Percentiles rank a stretch among this genome's conserved stretches.
Conservation (phyloP, 2,888 invertebrate genomes). For the Bombylius major region DNA sequence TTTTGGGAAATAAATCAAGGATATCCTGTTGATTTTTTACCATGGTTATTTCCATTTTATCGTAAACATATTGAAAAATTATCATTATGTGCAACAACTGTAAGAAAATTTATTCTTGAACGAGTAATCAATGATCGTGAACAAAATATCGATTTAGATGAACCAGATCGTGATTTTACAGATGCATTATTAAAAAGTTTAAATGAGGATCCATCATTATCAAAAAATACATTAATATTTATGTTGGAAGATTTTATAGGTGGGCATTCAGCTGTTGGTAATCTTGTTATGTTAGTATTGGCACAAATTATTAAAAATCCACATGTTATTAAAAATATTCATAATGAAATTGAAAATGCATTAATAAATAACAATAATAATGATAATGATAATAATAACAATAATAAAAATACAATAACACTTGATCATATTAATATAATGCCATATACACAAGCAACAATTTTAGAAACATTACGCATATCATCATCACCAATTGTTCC, state of each 20-base stretch:
- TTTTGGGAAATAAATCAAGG: conserved; percentile 89
- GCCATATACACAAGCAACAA: conserved; percentile 70
- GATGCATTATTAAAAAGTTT: conserved; percentile 64
- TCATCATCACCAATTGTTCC: conserved; percentile 84
- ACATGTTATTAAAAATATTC: conserved; percentile 50
- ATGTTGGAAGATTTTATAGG: conserved; percentile 80
- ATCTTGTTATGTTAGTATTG: conserved; percentile 64
- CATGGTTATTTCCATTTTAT: conserved; percentile 67
- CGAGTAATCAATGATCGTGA: conserved; percentile 48
- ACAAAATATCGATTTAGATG: conserved; percentile 38
- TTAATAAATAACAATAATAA: conserved; percentile 35
- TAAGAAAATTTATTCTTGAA: conserved; percentile 59
- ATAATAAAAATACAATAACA: conserved; percentile 42
- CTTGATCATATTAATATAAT: conserved; percentile 52
- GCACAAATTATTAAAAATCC: conserved; percentile 56
- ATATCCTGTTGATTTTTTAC: conserved; percentile 74
- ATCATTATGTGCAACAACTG: conserved; percentile 53
- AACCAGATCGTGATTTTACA: conserved; percentile 60
- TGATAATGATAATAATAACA: conserved; percentile 36
- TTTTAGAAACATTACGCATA: conserved; percentile 65
- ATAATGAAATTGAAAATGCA: conserved; percentile 52
- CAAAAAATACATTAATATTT: conserved; percentile 65
- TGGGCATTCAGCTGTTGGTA: conserved; percentile 78
- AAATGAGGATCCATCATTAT: conserved; percentile 50
- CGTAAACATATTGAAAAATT: conserved; percentile 52